Conservation (phyloP, 2,888 invertebrate species). For the Drosophila mimetica region DNA sequence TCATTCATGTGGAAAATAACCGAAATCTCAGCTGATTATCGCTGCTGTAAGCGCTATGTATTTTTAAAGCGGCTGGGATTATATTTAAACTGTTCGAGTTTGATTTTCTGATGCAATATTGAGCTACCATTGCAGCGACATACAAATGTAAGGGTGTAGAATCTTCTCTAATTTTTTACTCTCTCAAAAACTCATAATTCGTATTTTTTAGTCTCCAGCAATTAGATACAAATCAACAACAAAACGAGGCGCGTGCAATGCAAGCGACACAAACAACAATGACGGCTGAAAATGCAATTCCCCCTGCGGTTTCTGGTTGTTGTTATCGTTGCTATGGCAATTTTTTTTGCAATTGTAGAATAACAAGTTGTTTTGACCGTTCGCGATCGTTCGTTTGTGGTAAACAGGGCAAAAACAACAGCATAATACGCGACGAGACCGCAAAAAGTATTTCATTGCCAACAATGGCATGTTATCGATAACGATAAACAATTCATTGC, state of each 20-base stretch:
- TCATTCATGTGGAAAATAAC: slow-evolving; percentile 52
- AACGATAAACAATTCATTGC: slow-evolving; percentile 59
- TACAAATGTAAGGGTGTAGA: slow-evolving; percentile 29
- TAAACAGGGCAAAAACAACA: slow-evolving; percentile 67
- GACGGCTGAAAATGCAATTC: slow-evolving; percentile 37
- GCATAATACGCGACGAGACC: slow-evolving; percentile 29
- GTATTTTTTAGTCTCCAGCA: slow-evolving; percentile 13
- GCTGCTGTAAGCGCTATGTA: slow-evolving; percentile 9
- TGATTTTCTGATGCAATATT: slow-evolving; percentile 54
- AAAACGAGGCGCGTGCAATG: slow-evolving; percentile 56
- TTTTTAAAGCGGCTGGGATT: slow-evolving; percentile 29
- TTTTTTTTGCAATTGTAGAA: slow-evolving; percentile 48
- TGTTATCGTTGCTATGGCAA: slow-evolving; percentile 39
- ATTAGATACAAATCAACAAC: slow-evolving; percentile 28
- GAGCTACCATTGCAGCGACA: slow-evolving; percentile 41
- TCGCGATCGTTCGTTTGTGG: slow-evolving; percentile 48
- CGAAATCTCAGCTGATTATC: slow-evolving; percentile 36
- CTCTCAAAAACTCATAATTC: background rate
- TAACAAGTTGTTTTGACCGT: slow-evolving; percentile 77
- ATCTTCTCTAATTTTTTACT: background rate
- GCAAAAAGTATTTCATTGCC: slow-evolving; percentile 71
- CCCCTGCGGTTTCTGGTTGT: slow-evolving; percentile 44
- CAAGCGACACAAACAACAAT: slow-evolving; percentile 42
- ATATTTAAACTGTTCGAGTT: slow-evolving; percentile 18
- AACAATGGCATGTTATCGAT: slow-evolving; percentile 48